Evolutionary conservation across 2,797 vertebrate genomes (phyloP).

Genomic region (Catostomus latipinnis): DNA sequence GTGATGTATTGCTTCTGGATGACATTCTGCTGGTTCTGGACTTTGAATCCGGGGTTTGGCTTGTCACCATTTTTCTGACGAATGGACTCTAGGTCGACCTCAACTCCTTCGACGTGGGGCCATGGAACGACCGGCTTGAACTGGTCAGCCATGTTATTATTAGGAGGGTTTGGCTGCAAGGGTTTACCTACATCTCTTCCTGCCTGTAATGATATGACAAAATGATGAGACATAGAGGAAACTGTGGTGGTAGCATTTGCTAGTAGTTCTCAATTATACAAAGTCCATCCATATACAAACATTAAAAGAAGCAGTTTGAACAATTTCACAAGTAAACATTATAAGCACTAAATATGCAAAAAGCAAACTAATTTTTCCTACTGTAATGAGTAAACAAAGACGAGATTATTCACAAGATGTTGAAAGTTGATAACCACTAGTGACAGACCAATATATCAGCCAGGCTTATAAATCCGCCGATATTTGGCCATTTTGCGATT

Average conservation of each 20-base stretch:
- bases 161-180: slow-evolving; percentile 73
- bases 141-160: slow-evolving; percentile 77
- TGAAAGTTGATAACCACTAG: no score
- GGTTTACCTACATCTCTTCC: slow-evolving; percentile 75
- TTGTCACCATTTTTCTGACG: slow-evolving; percentile 86
- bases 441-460: no score
- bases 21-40: slow-evolving; percentile 79
- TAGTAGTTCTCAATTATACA: neutral
- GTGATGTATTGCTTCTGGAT: slow-evolving; percentile 94
- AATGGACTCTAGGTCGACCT: slow-evolving; percentile 95
- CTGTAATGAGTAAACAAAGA: neutral
- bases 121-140: slow-evolving; percentile 95
- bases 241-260: neutral
- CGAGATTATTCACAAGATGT: no score
- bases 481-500: no score
- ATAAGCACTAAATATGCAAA: neutral
- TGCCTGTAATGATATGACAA: slow-evolving; percentile 72
- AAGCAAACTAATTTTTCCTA: neutral
- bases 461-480: no score
- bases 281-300: neutral
- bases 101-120: slow-evolving; percentile 97
- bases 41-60: slow-evolving; percentile 69
- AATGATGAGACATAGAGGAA: slow-evolving; percentile 6
- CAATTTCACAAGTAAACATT: neutral
- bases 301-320: neutral